Evolutionary conservation across 2,797 vertebrate species (phyloP).

Genomic region (Thalassophryne amazonica): DNA sequence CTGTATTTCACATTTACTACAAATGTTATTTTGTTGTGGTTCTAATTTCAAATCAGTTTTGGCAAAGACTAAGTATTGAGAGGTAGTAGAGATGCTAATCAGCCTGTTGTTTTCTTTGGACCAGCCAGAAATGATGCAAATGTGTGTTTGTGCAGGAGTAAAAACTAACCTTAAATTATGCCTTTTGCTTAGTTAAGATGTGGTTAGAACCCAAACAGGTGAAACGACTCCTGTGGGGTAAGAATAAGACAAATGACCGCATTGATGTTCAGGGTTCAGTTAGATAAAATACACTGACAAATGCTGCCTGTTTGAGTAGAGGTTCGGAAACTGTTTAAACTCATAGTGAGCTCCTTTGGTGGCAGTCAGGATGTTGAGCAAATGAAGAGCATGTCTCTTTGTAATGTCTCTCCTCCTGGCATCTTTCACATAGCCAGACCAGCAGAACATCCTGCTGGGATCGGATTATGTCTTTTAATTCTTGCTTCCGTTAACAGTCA

Average conservation of each 20-base stretch:
- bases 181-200: neutral
- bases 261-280: neutral
- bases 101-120: no score
- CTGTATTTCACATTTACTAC: no score
- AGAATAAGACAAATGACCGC: conserved; percentile 1
- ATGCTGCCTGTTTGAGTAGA: neutral
- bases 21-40: no score
- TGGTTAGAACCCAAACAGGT: neutral
- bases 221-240: neutral
- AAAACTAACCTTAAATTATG: no score
- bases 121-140: no score
- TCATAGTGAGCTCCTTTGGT: conserved; percentile 5
- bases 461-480: conserved; percentile 64
- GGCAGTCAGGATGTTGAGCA: conserved; percentile 1
- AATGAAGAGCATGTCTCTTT: no score
- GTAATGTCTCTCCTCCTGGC: conserved; percentile 10
- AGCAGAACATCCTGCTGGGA: conserved; percentile 41
- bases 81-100: no score
- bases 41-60: no score
- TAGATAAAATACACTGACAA: neutral
- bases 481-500: conserved; percentile 23
- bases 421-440: conserved; percentile 16
- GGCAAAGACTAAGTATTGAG: no score
- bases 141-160: no score
- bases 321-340: neutral